Conservation (phyloP, 2,113 vertebrate genomes). For the Urocolius indicus region DNA sequence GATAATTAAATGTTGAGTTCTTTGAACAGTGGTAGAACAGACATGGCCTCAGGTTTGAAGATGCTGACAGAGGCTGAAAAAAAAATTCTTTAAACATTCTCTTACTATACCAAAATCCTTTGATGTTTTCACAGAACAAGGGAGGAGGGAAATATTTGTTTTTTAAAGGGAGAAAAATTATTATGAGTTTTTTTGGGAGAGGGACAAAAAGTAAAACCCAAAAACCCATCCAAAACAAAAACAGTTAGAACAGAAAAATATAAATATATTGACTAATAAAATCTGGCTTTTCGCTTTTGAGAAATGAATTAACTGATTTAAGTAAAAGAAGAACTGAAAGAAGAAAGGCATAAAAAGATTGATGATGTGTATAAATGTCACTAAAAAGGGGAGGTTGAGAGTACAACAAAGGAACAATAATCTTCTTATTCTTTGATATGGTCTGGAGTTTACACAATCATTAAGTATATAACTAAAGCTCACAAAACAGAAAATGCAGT, state of each 20-base stretch:
- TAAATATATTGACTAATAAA: background rate
- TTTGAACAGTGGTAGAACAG: background rate
- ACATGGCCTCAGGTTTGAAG: background rate
- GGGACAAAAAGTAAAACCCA: background rate
- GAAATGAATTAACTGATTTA: background rate
- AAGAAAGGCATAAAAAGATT: background rate
- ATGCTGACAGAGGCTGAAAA: background rate
- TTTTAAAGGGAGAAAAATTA: background rate
- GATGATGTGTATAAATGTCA: background rate
- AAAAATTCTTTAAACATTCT: background rate
- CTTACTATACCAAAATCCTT: background rate
- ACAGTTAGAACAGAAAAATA: background rate
- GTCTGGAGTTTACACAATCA: background rate
- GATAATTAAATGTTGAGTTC: background rate
- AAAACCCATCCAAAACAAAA: too few species aligned
- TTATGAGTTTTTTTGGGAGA: background rate
- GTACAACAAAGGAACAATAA: background rate
- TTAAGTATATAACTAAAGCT: constrained; percentile 17
- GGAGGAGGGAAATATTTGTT: background rate
- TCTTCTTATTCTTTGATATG: background rate
- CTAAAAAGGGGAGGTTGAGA: background rate
- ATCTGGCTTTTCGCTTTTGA: background rate
- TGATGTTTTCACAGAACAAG: background rate
- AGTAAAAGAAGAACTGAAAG: background rate
- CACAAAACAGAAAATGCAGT: background rate